phyloP scores from a whole-genome alignment of 2,797 vertebrate genomes.

The Telmatherina bonti region DNA sequence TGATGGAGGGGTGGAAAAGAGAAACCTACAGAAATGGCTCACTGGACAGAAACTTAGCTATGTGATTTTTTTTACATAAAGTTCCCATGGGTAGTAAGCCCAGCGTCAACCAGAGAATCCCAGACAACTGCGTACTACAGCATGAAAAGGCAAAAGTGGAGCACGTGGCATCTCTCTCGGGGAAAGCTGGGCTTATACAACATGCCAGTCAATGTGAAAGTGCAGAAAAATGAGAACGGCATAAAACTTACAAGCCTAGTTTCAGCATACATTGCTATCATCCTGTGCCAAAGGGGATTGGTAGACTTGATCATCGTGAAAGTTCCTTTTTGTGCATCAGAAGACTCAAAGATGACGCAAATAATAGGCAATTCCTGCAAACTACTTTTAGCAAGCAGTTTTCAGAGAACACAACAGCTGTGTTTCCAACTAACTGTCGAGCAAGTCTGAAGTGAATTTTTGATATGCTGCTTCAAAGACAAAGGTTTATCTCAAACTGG shows the following conservation, averaged over 20 bases:
- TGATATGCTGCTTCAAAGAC: background rate
- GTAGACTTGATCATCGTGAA: slow-evolving; percentile 4
- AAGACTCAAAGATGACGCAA: slow-evolving; percentile 12
- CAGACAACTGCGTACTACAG: slow-evolving; percentile 46
- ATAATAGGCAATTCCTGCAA: slow-evolving; percentile 5
- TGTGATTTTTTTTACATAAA: slow-evolving; percentile 36
- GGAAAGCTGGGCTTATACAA: background rate
- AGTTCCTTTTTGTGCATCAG: background rate
- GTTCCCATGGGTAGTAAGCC: slow-evolving; percentile 35
- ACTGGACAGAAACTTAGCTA: slow-evolving; percentile 39
- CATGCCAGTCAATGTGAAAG: slow-evolving; percentile 5
- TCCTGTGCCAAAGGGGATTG: background rate
- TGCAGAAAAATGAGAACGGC: background rate
- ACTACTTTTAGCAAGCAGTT: background rate
- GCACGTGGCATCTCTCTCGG: slow-evolving; percentile 9
- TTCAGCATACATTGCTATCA: background rate
- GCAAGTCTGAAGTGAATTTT: background rate
- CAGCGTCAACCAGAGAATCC: slow-evolving; percentile 49
- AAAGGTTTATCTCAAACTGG: background rate
- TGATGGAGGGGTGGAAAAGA: slow-evolving; percentile 32
- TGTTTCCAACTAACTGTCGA: background rate
- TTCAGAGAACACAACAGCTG: background rate
- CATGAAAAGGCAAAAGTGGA: slow-evolving; percentile 25
- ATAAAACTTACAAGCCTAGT: background rate
- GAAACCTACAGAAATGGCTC: slow-evolving; percentile 15